A percentile compares a stretch with the other conserved stretches of the same genome.
Conservation (phyloP, 1,140 invertebrate species). For the Cyphomyrmex costatus region DNA sequence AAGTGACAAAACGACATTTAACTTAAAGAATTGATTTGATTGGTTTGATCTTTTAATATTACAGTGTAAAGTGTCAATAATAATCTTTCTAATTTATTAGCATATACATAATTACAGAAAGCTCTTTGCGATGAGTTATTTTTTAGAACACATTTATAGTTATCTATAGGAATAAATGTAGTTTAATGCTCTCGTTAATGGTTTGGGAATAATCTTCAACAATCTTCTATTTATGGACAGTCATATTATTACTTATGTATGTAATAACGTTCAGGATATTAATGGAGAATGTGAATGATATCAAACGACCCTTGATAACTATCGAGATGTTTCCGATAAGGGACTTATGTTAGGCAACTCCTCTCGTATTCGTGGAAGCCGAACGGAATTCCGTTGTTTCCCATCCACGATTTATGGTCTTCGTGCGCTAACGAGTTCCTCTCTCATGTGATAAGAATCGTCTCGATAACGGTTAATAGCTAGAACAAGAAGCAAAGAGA, state of each 20-base stretch:
- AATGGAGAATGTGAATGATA: slow-evolving; percentile 42
- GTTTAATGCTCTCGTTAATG: not conserved
- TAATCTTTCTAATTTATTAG: not conserved
- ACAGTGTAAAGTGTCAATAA: not conserved
- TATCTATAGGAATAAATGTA: not conserved
- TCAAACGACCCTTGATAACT: slow-evolving; percentile 13
- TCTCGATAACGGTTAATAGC: slow-evolving; percentile 59
- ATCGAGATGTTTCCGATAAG: slow-evolving; percentile 25
- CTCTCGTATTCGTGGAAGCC: slow-evolving; percentile 22
- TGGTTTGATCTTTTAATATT: too few species aligned
- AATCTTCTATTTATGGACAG: not conserved
- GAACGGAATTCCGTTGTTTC: slow-evolving; percentile 35
- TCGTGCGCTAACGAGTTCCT: slow-evolving; percentile 36
- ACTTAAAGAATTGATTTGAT: too few species aligned
- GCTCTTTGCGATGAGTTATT: not conserved
- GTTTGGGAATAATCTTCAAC: not conserved
- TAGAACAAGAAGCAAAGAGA: not conserved
- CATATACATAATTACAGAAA: not conserved
- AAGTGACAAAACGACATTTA: too few species aligned
- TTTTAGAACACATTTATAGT: not conserved
- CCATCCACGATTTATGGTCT: slow-evolving; percentile 58
- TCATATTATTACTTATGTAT: slow-evolving; percentile 15
- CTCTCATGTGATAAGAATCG: slow-evolving; percentile 45
- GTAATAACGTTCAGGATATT: not conserved
- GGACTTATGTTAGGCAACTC: not conserved